Percentiles rank a stretch among this genome's conserved stretches.
phyloP scores from a whole-genome alignment of 2,113 vertebrate genomes.

The Trochalopteron elliotii region DNA sequence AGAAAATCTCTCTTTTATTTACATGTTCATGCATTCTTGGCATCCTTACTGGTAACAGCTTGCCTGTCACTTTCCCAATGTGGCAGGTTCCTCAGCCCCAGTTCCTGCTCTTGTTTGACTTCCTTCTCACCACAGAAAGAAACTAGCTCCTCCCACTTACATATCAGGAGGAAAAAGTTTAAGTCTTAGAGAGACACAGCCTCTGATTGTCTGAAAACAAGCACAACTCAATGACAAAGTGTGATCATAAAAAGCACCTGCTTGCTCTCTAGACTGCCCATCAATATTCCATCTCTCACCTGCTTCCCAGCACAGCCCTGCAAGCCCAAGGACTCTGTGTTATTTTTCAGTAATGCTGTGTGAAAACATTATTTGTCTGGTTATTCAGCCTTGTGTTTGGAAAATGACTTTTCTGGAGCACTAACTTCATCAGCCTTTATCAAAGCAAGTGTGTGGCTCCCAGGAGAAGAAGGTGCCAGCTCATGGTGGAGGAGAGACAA shows the following conservation, averaged over 20 bases:
- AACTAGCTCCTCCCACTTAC: background rate
- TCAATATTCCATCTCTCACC: background rate
- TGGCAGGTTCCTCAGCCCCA: background rate
- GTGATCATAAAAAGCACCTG: background rate
- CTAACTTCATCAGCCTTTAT: background rate
- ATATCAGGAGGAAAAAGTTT: background rate
- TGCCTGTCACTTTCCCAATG: background rate
- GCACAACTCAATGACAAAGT: background rate
- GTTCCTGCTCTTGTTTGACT: background rate
- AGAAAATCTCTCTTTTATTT: background rate
- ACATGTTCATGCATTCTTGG: background rate
- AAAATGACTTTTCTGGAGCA: background rate
- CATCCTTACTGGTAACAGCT: background rate
- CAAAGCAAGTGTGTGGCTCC: background rate
- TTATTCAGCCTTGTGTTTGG: background rate
- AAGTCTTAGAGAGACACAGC: background rate
- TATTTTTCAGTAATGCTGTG: background rate
- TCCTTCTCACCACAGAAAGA: background rate
- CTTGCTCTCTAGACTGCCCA: background rate
- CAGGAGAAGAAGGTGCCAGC: background rate
- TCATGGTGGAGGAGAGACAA: background rate
- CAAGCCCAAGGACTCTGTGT: background rate
- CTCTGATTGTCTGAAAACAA: background rate
- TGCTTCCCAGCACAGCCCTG: background rate
- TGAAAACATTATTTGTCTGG: background rate